Evolutionary conservation across 2,888 invertebrate species (phyloP), one percentile per base, ranked within the genome.

Genomic region (Agrotis ipsilon): DNA sequence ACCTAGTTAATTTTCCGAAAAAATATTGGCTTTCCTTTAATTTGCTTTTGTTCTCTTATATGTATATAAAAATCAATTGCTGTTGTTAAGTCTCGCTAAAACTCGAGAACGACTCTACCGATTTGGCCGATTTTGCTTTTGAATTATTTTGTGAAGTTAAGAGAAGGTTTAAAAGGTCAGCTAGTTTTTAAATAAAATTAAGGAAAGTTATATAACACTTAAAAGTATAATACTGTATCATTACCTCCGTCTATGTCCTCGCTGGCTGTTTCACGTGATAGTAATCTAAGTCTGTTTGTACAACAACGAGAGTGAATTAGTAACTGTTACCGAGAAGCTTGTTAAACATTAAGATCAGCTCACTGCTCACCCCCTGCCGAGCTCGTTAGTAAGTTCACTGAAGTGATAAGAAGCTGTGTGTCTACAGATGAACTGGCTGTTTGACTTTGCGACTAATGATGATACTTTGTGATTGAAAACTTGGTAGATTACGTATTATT

Each of bases 321-420:
- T 18, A 18, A 63, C 46, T 24, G 39, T 11, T 19, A 2, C n/a
- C 18, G 66, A 39, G 24, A n/a, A 67, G n/a, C 39, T 67, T 24
- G 19, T 19, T 64, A 27, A 18, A 59, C 14, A 39, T 60, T 19
- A n/a, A 43, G 24, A 63, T 63, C 19, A 60, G 16, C 14, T 39
- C 7, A 9, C n/a, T 59, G 21, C 59, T 39, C n/a, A 21, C 3
- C 0, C 21, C 9, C 39, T 6, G 14, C 6, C 13, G 2, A 68
- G 14, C 11, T 51, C 11, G 18, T 60, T 58, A 14, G 24, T 43
- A n/a, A 48, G 48, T 61, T 61, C 43, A n/a, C 24, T 43, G 11
- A 19, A 60, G n/a, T 67, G 21, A 18, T 24, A 39, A 39, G 9
- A 24, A 18, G 16, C n/a, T 68, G n/a, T 19, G 21, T 48, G 39